phyloP scores from a whole-genome alignment of 2,797 vertebrate genomes.

The Loriculus beryllinus region DNA sequence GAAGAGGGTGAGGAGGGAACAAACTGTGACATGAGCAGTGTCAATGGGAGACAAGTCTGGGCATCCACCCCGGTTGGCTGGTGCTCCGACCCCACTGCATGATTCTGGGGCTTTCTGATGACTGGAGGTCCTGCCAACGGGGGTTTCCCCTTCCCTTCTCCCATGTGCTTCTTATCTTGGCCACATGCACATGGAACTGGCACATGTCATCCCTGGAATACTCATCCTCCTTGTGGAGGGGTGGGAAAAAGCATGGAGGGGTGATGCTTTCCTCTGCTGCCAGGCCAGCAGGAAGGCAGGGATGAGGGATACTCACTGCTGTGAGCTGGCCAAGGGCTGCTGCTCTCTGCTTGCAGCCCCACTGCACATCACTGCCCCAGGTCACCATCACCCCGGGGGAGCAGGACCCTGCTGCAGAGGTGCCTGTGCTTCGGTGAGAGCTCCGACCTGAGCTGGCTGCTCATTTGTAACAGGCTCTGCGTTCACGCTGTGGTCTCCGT shows the following conservation, averaged over 20 bases:
- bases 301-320: not conserved
- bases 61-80: not conserved
- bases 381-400: fast-evolving
- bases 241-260: not conserved
- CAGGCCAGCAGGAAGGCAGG: not conserved
- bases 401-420: not conserved
- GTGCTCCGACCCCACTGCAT: not conserved
- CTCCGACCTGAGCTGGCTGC: not conserved
- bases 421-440: not conserved
- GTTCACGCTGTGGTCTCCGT: slow-evolving; percentile 46
- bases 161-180: not conserved
- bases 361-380: fast-evolving
- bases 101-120: not conserved
- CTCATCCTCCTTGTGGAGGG: fast-evolving
- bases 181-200: fast-evolving
- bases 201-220: fast-evolving
- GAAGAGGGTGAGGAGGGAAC: not conserved
- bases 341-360: not conserved
- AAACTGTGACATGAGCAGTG: not conserved
- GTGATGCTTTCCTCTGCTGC: not conserved
- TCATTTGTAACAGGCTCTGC: not conserved
- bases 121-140: not conserved
- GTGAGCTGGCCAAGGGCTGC: not conserved
- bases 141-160: not conserved
- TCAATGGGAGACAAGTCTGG: not conserved